Conservation (phyloP, 2,888 invertebrate genomes). For the Ophion obscuratus region DNA sequence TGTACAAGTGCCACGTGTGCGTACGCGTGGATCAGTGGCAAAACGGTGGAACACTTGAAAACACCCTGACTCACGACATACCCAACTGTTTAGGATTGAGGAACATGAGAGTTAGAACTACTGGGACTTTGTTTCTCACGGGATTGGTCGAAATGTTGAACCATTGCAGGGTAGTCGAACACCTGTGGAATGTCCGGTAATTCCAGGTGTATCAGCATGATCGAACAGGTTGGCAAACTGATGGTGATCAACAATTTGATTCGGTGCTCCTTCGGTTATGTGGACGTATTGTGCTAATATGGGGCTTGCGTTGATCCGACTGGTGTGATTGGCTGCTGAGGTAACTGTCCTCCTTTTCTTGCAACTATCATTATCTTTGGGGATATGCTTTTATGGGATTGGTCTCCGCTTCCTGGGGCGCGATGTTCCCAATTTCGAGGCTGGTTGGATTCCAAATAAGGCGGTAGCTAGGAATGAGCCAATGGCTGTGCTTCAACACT, state of each 20-base stretch:
- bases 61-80: conserved; percentile 11
- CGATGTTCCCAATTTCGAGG: no score
- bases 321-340: neutral
- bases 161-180: neutral
- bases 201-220: neutral
- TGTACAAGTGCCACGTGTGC: conserved; percentile 4
- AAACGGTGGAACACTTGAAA: conserved; percentile 10
- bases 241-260: neutral
- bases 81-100: neutral
- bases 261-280: neutral
- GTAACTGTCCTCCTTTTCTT: neutral
- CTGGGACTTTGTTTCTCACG: neutral
- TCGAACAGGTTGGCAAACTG: neutral
- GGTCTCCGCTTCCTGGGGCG: no score
- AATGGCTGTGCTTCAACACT: no score
- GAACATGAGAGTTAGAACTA: neutral
- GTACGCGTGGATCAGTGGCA: neutral
- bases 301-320: neutral
- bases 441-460: no score
- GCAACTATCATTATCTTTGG: no score
- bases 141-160: neutral
- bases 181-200: neutral
- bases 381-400: no score
- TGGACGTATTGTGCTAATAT: neutral
- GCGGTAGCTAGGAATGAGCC: no score